Evolutionary conservation across 2,113 vertebrate species (phyloP).

Genomic region (Sus scrofa): DNA sequence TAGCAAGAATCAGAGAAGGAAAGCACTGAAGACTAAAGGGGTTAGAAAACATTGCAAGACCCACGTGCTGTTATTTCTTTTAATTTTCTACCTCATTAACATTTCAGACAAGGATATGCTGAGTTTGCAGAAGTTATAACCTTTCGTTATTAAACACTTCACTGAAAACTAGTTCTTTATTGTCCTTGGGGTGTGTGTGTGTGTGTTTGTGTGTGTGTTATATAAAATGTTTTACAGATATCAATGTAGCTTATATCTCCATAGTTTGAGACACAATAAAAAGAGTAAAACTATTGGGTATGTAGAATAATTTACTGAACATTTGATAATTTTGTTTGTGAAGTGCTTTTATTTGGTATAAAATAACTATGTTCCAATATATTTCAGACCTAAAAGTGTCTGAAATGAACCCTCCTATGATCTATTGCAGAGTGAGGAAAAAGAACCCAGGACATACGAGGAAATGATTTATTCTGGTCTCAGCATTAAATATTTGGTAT

Average conservation of each 20-base stretch:
- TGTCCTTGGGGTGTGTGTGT: not conserved
- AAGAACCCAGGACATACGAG: not conserved
- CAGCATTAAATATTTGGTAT: not conserved
- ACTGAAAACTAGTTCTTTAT: constrained; percentile 35
- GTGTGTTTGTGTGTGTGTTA: not conserved
- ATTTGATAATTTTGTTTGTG: not conserved
- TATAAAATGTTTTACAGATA: not conserved
- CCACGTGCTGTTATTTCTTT: constrained; percentile 82
- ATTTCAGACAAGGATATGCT: constrained; percentile 78
- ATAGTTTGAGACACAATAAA: not conserved
- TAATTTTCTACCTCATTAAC: constrained; percentile 86
- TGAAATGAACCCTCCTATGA: not conserved
- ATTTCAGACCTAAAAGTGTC: not conserved
- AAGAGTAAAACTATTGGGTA: not conserved
- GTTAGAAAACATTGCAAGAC: constrained; percentile 71
- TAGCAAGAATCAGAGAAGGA: constrained; percentile 65
- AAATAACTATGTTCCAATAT: not conserved
- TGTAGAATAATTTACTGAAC: not conserved
- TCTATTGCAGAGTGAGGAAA: not conserved
- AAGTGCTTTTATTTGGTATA: not conserved
- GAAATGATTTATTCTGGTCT: not conserved
- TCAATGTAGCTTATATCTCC: not conserved
- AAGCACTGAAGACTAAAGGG: constrained; percentile 56
- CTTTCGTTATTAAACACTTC: constrained; percentile 77
- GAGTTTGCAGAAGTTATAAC: constrained; percentile 63